phyloP scores from a whole-genome alignment of 2,113 vertebrate genomes.

The Neodontobutis hainanensis region DNA sequence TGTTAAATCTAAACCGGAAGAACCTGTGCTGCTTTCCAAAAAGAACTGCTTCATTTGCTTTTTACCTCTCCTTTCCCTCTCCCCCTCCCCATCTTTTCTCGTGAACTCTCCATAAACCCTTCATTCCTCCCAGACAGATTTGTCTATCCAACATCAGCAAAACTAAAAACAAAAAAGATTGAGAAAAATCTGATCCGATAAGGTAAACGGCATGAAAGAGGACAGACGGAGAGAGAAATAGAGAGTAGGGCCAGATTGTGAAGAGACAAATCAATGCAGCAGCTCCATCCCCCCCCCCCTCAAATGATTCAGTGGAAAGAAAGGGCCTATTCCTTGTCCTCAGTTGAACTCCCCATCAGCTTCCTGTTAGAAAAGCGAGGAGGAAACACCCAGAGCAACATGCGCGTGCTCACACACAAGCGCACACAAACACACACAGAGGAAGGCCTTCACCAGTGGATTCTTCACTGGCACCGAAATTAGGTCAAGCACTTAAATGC shows the following conservation, averaged over 20 bases:
- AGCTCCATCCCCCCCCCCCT: constrained; percentile 63
- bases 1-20: constrained; percentile 79
- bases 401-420: constrained; percentile 45
- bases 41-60: constrained; percentile 56
- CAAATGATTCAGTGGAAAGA: constrained; percentile 86
- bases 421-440: constrained; percentile 69
- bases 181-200: constrained; percentile 79
- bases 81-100: constrained; percentile 56
- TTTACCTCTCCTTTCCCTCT: constrained; percentile 33
- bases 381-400: constrained; percentile 81
- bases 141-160: constrained; percentile 77
- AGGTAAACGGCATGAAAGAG: constrained; percentile 75
- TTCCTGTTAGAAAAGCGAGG: constrained; percentile 85
- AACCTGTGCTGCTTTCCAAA: constrained; percentile 72
- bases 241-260: constrained; percentile 81
- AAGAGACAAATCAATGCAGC: constrained; percentile 79
- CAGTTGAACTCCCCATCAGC: constrained; percentile 86
- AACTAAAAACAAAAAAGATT: constrained; percentile 18
- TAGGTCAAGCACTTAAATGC: constrained; percentile 82
- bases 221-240: constrained; percentile 50
- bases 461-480: constrained; percentile 79
- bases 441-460: constrained; percentile 78
- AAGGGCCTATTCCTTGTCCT: constrained; percentile 87
- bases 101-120: constrained; percentile 75
- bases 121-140: constrained; percentile 75